phyloP scores from a whole-genome alignment of 2,113 vertebrate genomes.

The Sylvietta virens region DNA sequence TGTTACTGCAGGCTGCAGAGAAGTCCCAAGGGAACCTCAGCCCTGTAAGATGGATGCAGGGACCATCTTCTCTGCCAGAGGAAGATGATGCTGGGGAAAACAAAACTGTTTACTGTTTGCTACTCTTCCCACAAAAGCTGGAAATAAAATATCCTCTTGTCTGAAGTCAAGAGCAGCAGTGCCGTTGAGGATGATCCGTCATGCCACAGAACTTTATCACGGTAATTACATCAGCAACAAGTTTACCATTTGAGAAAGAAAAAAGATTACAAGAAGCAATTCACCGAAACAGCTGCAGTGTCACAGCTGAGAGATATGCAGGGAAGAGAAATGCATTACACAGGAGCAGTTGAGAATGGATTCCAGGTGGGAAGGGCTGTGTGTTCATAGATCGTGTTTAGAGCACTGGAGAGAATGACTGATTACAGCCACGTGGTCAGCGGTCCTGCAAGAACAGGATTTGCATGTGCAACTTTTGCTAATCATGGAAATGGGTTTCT shows the following conservation, averaged over 20 bases:
- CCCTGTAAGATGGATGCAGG: neutral
- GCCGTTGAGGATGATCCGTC: neutral
- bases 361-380: neutral
- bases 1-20: neutral
- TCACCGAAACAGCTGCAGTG: conserved; percentile 14
- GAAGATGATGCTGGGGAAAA: neutral
- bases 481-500: neutral
- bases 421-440: neutral
- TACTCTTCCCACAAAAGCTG: neutral
- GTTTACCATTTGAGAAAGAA: conserved; percentile 35
- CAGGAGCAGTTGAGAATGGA: neutral
- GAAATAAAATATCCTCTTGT: conserved; percentile 38
- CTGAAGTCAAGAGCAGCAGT: neutral
- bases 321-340: conserved; percentile 10
- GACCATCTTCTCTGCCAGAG: neutral
- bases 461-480: neutral
- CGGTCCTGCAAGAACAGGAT: neutral
- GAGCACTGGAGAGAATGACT: neutral
- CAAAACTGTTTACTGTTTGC: neutral
- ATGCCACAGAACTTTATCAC: conserved; percentile 14
- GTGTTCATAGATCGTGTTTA: neutral
- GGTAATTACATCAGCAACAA: conserved; percentile 64
- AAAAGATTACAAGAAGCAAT: conserved; percentile 42
- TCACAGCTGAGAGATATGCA: conserved; percentile 37
- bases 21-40: neutral